Percentiles rank a stretch among this genome's conserved stretches.
Evolutionary conservation across 2,113 vertebrate genomes (phyloP).

Genomic region (Onychostruthus taczanowskii): DNA sequence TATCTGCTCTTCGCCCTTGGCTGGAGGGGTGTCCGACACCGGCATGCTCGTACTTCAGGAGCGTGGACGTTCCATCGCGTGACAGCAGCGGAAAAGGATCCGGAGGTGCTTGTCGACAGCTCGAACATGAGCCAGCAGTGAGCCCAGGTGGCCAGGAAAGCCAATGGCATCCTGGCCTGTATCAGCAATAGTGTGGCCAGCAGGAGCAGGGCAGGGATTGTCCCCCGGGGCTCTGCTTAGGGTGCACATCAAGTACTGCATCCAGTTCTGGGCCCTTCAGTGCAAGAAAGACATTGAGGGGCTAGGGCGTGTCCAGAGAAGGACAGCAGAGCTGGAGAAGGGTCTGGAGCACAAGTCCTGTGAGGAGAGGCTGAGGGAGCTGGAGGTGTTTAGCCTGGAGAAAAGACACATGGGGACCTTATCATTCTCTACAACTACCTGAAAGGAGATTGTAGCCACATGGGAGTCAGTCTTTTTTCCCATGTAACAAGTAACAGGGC

Average conservation of each 20-base stretch:
- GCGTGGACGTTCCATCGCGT: fast-evolving
- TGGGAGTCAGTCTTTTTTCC: neutral
- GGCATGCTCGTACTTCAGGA: fast-evolving
- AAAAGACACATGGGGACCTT: neutral
- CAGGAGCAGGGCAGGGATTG: neutral
- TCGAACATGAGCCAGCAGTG: neutral
- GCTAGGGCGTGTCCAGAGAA: neutral
- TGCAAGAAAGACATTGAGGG: fast-evolving
- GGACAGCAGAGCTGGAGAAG: fast-evolving
- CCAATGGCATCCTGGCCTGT: neutral
- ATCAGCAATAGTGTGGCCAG: neutral
- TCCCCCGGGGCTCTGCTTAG: neutral
- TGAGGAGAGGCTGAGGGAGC: neutral
- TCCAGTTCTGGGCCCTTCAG: neutral
- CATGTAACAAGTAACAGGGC: neutral
- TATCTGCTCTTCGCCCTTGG: fast-evolving
- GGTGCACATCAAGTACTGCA: no score
- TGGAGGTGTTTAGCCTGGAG: fast-evolving
- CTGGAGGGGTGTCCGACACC: fast-evolving
- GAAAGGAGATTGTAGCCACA: no score
- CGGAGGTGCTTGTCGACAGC: neutral
- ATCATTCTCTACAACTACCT: fast-evolving
- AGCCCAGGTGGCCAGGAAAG: neutral
- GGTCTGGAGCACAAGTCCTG: neutral
- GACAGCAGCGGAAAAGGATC: neutral